Conservation (phyloP, 2,888 invertebrate species). For the Plemyria rubiginata region DNA sequence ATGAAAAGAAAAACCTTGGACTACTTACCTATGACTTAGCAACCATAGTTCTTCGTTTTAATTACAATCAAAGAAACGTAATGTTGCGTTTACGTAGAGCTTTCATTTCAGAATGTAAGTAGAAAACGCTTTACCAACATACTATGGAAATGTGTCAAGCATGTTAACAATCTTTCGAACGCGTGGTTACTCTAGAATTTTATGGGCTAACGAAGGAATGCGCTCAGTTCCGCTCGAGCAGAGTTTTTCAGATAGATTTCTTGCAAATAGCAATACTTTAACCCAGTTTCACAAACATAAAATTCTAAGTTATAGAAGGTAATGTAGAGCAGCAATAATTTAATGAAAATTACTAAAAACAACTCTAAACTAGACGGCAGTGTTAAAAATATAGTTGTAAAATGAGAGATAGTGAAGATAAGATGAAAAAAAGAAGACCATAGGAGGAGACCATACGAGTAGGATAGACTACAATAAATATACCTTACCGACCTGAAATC, state of each 20-base stretch:
- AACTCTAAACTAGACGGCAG: slow-evolving; percentile 3
- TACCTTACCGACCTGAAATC: too few species aligned
- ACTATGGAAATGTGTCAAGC: slow-evolving; percentile 41
- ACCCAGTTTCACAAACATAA: slow-evolving; percentile 55
- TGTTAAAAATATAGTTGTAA: slow-evolving; percentile 4
- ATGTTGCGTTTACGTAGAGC: slow-evolving; percentile 29
- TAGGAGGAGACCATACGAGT: too few species aligned
- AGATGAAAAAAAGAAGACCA: slow-evolving; percentile 4
- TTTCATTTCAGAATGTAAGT: slow-evolving; percentile 38
- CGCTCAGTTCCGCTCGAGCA: slow-evolving; percentile 45
- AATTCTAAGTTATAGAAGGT: slow-evolving; percentile 22
- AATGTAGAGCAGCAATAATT: slow-evolving; percentile 20
- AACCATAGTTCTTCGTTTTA: slow-evolving; percentile 26
- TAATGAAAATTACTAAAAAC: neutral
- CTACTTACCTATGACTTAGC: slow-evolving; percentile 24
- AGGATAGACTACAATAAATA: too few species aligned
- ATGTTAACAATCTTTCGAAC: slow-evolving; percentile 39
- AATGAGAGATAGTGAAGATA: slow-evolving; percentile 1
- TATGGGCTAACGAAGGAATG: slow-evolving; percentile 58
- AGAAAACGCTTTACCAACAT: slow-evolving; percentile 33
- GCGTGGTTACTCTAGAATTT: slow-evolving; percentile 56
- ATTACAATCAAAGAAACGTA: slow-evolving; percentile 34
- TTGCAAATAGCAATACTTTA: slow-evolving; percentile 52
- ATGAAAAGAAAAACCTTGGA: slow-evolving; percentile 36
- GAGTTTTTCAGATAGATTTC: slow-evolving; percentile 53